Evolutionary conservation across 2,797 vertebrate genomes (phyloP), one percentile per base, ranked within the genome.

Genomic region (Argyrosomus regius): DNA sequence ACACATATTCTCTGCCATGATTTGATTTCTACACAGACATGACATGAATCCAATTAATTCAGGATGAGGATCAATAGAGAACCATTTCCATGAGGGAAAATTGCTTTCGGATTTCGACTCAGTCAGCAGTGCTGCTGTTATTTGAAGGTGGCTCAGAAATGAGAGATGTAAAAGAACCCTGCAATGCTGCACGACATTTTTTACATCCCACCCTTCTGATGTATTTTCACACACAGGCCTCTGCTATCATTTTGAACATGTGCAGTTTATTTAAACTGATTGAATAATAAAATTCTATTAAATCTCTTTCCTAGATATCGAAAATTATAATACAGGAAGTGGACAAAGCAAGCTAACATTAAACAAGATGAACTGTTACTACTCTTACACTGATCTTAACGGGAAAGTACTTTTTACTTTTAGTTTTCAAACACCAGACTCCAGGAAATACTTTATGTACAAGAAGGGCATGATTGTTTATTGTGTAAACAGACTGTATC

Each of bases 41-140:
- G 91, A 92, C 91, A 88, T 85, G 87, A 91, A 93, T 93, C 90
- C 88, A 92, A 93, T 93, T 93, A 92, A 93, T 93, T 89, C 86
- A 80, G 91, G 76, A 89, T 77, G 88, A 85, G 90, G 90, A 93
- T 95, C 93, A 93, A 95, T 94, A 89, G 90, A 82, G 86, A 89
- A 77, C 89, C 87, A 92, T 93, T 94, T 95, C 89, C 87, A 90
- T 89, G 90, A 84, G 75, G 90, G 89, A 90, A 92, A 93, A 93
- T 92, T 92, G 90, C 90, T 93, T 90, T 91, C 81, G 86, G 91
- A 90, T 92, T 92, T 84, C 8, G 63, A 87, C 89, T 88, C 91
- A 62, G 92, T 93, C 93, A 93, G 93, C 93, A 90, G 70, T 67
- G 85, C 79, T 59, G 86, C 87, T 8, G 70, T 85, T 89, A 86